Conservation (phyloP, 1,140 invertebrate species). For the Drosophila pseudoobscura region DNA sequence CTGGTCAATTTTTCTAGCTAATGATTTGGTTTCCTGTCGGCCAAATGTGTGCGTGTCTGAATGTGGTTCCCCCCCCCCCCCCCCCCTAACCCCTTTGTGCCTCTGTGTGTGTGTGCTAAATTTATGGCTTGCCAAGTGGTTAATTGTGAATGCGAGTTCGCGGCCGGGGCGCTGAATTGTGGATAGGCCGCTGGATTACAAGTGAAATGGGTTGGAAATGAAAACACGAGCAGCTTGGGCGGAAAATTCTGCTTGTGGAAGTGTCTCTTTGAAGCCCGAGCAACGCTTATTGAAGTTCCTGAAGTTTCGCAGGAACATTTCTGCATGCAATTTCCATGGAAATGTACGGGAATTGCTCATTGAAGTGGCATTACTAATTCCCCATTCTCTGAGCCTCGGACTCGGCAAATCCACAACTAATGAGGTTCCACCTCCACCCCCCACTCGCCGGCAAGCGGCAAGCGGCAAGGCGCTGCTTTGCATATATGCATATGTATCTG, state of each 20-base stretch:
- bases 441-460: neutral
- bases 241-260: no score
- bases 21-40: conserved; percentile 71
- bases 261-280: no score
- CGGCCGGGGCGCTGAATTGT: conserved; percentile 54
- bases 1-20: conserved; percentile 77
- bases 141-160: conserved; percentile 72
- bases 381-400: no score
- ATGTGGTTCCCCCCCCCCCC: conserved; percentile 2
- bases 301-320: no score
- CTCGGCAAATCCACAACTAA: conserved; percentile 30
- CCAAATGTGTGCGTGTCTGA: conserved; percentile 31
- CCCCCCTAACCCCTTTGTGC: neutral
- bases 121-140: conserved; percentile 78
- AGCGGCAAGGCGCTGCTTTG: conserved; percentile 24
- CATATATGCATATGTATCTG: conserved; percentile 23
- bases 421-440: neutral
- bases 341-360: no score
- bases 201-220: conserved; percentile 49
- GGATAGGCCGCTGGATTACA: conserved; percentile 40
- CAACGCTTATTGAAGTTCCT: no score
- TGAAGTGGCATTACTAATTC: no score
- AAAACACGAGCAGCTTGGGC: conserved; percentile 7
- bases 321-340: no score
- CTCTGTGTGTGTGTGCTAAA: conserved; percentile 68